Conservation (phyloP, 2,888 invertebrate genomes). For the Harpagoxenus sublaevis region DNA sequence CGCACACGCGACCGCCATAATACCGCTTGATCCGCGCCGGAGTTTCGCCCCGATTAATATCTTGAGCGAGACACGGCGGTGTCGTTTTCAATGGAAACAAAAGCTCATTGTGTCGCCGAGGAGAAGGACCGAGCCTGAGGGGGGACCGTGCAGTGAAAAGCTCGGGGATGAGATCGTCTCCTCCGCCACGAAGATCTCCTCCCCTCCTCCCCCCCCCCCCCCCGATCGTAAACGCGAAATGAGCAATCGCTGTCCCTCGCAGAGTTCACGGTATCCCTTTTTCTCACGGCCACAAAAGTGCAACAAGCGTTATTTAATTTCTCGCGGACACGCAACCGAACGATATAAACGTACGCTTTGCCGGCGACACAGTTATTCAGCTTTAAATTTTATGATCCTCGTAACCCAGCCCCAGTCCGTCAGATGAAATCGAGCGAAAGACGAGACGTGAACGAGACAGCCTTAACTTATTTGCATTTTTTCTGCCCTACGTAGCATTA, state of each 20-base stretch:
- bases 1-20: constrained; percentile 47
- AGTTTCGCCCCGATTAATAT: constrained; percentile 71
- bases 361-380: neutral
- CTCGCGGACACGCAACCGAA: neutral
- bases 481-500: neutral
- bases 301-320: constrained; percentile 33
- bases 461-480: neutral
- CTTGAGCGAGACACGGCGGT: constrained; percentile 61
- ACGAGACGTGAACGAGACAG: neutral
- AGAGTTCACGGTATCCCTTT: neutral
- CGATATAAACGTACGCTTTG: constrained; percentile 10
- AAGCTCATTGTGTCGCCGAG: constrained; percentile 66
- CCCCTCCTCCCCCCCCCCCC: neutral
- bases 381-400: constrained; percentile 3
- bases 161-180: constrained; percentile 36
- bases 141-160: constrained; percentile 29
- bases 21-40: constrained; percentile 60
- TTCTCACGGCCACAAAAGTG: constrained; percentile 30
- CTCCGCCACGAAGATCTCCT: neutral
- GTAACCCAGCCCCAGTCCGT: neutral
- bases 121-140: neutral
- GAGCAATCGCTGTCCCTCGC: constrained; percentile 17
- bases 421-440: neutral
- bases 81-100: constrained; percentile 69
- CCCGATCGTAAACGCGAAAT: constrained; percentile 33